Base-by-base conservation (phyloP, 30 jellyfish, hydroid and myxozoan genomes). In the Aurelia aurita region DNA sequence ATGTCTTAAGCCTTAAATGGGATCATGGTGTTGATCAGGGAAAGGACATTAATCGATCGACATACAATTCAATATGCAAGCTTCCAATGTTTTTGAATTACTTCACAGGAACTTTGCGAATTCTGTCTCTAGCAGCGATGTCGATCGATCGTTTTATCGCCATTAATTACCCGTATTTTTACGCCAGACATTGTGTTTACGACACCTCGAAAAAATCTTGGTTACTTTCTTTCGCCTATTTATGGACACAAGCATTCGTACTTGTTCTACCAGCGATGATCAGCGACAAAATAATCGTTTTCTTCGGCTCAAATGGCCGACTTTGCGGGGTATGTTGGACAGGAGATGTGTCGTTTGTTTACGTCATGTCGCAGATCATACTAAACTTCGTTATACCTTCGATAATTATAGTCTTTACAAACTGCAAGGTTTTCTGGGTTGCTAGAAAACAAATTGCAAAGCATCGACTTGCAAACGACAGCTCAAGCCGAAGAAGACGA, bases 341-440 rank as follows among this genome's bases (percentile, higher is more conserved):
- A n/a, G 63, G 39, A 14, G 60, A 73, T 34, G 28, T 35, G 21
- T 39, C 51, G 9, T 74, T 55, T 18, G 20, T 14, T 8, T 74
- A 44, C 66, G 58, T 53, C 19, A 60, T 59, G 23, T n/a, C 35
- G 19, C 58, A 16, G 44, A 74, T 74, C 67, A 14, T 57, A 2
- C 2, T 55, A 0, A 55, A 74, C 39, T 58, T 74, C 45, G n/a
- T 55, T 0, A 16, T 74, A 34, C 86, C 86, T 0, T 72, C 86
- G 21, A 74, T 74, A 31, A 16, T 28, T 1, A 74, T 74, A 64
- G 58, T 74, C 28, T 74, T 74, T 35, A 74, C 86, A 34, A 74
- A 74, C 76, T 74, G 86, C 75, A 74, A 74, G 39, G 86, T 74
- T 6, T 74, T 74, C 74, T 74, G 86, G 86, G 44, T 74, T 15